These are phyloP conservation scores for Mesitornis unicolor DNA, from an alignment of 2,113 vertebrate genomes.

Conservation along the genomic window DNA sequence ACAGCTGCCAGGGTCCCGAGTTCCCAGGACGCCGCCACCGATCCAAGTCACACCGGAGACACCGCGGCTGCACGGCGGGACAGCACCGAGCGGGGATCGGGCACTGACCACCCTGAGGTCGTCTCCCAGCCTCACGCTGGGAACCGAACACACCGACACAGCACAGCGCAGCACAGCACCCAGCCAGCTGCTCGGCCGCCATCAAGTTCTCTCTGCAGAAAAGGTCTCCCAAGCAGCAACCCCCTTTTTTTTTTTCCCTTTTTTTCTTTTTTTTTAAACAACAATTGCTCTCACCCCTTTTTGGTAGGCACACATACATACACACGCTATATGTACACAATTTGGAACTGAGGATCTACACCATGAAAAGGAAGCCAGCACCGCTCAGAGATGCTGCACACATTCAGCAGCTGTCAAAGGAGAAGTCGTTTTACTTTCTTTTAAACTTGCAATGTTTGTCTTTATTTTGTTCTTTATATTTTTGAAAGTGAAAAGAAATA, in stretches of 20 bases:
- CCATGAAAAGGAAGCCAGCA: background rate
- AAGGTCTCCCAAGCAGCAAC: background rate
- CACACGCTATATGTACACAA: background rate
- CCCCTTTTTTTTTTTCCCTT: background rate
- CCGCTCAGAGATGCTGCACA: background rate
- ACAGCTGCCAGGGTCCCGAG: background rate
- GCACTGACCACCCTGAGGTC: background rate
- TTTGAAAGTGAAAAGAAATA: constrained; percentile 86
- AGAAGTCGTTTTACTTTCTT: constrained; percentile 74
- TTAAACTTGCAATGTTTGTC: constrained; percentile 82
- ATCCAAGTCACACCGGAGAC: background rate
- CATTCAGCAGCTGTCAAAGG: constrained; percentile 69
- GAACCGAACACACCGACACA: background rate
- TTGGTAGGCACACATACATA: background rate
- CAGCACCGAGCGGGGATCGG: background rate
- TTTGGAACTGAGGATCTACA: background rate
- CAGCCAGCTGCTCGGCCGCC: background rate
- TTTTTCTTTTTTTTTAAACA: background rate
- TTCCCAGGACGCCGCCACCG: rapidly evolving
- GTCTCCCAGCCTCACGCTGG: background rate
- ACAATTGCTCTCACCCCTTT: constrained; percentile 27
- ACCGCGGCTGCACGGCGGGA: rapidly evolving
- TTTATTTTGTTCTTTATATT: constrained; percentile 86
- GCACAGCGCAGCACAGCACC: background rate
- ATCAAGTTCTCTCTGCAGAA: background rate